Percentiles rank a stretch among this genome's conserved stretches.
Evolutionary conservation across 2,888 invertebrate species (phyloP).

Genomic region (Prosapia bicincta): DNA sequence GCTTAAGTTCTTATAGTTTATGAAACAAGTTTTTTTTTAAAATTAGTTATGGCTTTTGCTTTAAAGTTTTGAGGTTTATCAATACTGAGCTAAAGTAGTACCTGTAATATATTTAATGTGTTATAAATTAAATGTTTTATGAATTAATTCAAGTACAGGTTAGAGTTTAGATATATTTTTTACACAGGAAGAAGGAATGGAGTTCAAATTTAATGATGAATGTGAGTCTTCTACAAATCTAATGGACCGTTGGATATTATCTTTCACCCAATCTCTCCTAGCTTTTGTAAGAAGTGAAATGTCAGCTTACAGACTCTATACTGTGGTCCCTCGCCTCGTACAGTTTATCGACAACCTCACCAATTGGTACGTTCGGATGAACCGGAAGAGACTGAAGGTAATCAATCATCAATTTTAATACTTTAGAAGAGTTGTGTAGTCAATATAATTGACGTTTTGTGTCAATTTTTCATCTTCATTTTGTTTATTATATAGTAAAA

Average conservation of each 20-base stretch:
- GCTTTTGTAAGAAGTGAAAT: constrained; percentile 89
- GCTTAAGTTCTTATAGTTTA: no score
- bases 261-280: constrained; percentile 91
- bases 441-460: no score
- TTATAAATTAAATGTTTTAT: no score
- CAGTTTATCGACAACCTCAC: constrained; percentile 97
- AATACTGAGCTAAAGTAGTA: neutral
- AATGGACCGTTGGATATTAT: constrained; percentile 97
- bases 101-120: neutral
- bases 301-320: constrained; percentile 91
- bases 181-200: constrained; percentile 46
- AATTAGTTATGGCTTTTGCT: no score
- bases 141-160: no score
- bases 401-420: no score
- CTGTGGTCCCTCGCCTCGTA: constrained; percentile 89
- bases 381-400: constrained; percentile 84
- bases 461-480: no score
- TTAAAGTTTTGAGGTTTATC: no score
- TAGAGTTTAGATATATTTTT: no score
- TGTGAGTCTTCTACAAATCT: constrained; percentile 59
- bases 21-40: no score
- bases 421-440: no score
- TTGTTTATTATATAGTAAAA: no score
- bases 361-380: constrained; percentile 98
- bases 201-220: constrained; percentile 45